Percentiles rank a stretch among this genome's conserved stretches.
These are phyloP conservation scores for Watsonalla binaria DNA, from an alignment of 2,888 invertebrate genomes.

Conservation along the genomic window DNA sequence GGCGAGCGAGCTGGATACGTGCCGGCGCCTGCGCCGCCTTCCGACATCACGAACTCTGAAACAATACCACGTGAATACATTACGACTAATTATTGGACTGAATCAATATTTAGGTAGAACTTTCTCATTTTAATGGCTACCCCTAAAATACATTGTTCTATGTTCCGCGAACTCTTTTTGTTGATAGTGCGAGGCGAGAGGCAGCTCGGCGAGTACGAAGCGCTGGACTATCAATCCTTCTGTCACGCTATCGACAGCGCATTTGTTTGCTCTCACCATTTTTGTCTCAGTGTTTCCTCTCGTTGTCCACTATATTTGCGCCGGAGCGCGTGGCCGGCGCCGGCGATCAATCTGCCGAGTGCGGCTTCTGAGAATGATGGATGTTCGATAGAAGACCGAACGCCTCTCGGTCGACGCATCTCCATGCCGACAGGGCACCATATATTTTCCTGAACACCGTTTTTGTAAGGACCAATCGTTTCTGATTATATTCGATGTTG, in stretches of 20 bases:
- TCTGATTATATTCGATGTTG: constrained; percentile 46
- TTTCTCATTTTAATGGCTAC: too few relatives aligned
- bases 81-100: constrained; percentile 3
- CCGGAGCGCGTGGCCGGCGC: constrained; percentile 41
- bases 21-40: constrained; percentile 46
- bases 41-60: constrained; percentile 69
- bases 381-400: constrained; percentile 46
- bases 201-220: constrained; percentile 13
- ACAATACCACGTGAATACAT: constrained; percentile 25
- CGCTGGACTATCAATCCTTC: constrained; percentile 69
- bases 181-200: constrained; percentile 14
- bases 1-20: constrained; percentile 67
- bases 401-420: constrained; percentile 33
- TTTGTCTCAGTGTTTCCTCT: constrained; percentile 64
- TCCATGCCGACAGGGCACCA: constrained; percentile 43
- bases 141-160: neutral
- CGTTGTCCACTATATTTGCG: constrained; percentile 42
- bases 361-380: constrained; percentile 65
- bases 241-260: constrained; percentile 71
- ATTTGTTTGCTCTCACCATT: constrained; percentile 75
- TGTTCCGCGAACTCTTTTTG: constrained; percentile 12
- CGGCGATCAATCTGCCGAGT: constrained; percentile 66
- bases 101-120: neutral
- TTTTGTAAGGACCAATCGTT: constrained; percentile 27
- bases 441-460: constrained; percentile 49